Conservation (phyloP, 2,888 invertebrate genomes). For the Epirrhoe tristata region DNA sequence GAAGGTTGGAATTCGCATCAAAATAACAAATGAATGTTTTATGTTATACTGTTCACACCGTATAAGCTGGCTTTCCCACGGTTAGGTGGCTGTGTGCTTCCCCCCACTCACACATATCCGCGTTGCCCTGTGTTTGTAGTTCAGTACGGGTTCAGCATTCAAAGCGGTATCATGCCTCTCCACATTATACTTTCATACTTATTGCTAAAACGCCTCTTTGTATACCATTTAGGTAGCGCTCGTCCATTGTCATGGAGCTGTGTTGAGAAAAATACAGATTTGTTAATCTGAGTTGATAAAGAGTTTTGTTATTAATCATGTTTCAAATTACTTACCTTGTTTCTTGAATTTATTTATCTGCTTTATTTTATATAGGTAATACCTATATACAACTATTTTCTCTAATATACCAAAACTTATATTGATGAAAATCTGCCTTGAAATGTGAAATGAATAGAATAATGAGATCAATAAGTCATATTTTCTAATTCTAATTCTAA, state of each 20-base stretch:
- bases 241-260: conserved; percentile 31
- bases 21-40: conserved; percentile 70
- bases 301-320: conserved; percentile 6
- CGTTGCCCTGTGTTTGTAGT: conserved; percentile 72
- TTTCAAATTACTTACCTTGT: neutral
- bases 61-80: conserved; percentile 79
- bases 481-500: no score
- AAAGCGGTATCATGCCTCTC: conserved; percentile 76
- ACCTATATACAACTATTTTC: no score
- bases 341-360: neutral
- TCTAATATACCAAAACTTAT: neutral
- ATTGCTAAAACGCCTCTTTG: conserved; percentile 76
- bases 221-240: conserved; percentile 51
- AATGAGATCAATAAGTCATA: neutral
- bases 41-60: conserved; percentile 68
- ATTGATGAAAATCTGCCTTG: neutral
- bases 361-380: no score
- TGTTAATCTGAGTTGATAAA: neutral
- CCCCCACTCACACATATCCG: conserved; percentile 58
- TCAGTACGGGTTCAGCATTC: conserved; percentile 82
- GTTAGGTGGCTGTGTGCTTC: conserved; percentile 66
- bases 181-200: conserved; percentile 82
- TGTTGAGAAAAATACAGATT: conserved; percentile 27
- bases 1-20: conserved; percentile 63
- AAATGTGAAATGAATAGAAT: neutral